Percentiles rank a stretch among this genome's conserved stretches.
phyloP scores from a whole-genome alignment of 2,888 invertebrate species.

The Conchocele bisecta region DNA sequence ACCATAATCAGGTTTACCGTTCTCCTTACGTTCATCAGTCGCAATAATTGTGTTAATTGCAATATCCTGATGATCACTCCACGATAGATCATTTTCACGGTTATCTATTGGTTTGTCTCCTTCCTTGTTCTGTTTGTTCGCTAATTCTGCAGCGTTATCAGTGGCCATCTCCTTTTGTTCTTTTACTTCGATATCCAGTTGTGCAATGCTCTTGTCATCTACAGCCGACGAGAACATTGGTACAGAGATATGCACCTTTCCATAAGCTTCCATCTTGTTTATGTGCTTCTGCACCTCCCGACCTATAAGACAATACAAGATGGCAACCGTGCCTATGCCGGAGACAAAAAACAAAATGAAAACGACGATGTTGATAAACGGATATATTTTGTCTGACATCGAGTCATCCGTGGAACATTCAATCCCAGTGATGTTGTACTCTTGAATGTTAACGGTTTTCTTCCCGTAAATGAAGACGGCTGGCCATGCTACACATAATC shows the following conservation, averaged over 20 bases:
- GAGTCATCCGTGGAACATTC: constrained; percentile 66
- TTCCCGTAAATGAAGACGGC: constrained; percentile 57
- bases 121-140: no score
- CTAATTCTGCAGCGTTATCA: no score
- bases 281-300: constrained; percentile 46
- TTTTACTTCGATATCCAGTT: no score
- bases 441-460: constrained; percentile 44
- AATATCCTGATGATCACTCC: no score
- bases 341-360: constrained; percentile 44
- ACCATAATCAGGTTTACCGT: no score
- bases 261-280: constrained; percentile 21
- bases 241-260: constrained; percentile 19
- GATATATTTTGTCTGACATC: constrained; percentile 51
- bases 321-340: constrained; percentile 39
- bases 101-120: neutral
- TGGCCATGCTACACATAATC: constrained; percentile 46
- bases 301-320: constrained; percentile 60
- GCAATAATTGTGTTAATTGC: no score
- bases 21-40: no score
- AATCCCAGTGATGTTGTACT: constrained; percentile 48
- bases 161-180: no score
- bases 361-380: constrained; percentile 48
- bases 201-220: constrained; percentile 6
- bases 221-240: constrained; percentile 39
- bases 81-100: constrained; percentile 4